Evolutionary conservation across 2,113 vertebrate genomes (phyloP).

Genomic region (Microcebus lehilahytsara): DNA sequence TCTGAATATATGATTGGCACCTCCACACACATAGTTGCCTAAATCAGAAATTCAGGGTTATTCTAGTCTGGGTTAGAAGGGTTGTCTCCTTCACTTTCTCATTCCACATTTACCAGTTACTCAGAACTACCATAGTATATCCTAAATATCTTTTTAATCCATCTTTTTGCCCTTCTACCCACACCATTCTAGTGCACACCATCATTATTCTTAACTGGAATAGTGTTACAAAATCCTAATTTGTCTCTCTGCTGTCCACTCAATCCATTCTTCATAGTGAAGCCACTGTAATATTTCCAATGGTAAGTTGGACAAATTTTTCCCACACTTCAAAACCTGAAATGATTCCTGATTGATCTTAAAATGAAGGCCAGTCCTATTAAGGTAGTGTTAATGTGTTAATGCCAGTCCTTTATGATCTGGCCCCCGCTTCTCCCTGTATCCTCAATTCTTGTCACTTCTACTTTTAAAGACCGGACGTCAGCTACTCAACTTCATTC

Average conservation of each 20-base stretch:
- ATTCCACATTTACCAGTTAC: neutral
- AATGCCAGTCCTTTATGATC: neutral
- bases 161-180: neutral
- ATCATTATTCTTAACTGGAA: neutral
- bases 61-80: neutral
- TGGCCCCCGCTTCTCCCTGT: neutral
- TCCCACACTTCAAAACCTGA: neutral
- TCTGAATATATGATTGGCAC: neutral
- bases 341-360: neutral
- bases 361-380: neutral
- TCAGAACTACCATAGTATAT: neutral
- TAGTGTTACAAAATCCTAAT: neutral
- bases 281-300: neutral
- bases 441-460: neutral
- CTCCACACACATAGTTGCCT: neutral
- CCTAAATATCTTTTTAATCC: neutral
- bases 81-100: neutral
- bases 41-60: neutral
- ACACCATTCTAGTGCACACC: neutral
- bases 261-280: neutral
- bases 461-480: neutral
- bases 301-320: neutral
- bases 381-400: neutral
- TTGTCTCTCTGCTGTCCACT: neutral
- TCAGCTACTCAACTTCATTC: neutral